These are phyloP conservation scores for Polydesmus complanatus DNA, from an alignment of 2,888 invertebrate species.

Conservation along the genomic window DNA sequence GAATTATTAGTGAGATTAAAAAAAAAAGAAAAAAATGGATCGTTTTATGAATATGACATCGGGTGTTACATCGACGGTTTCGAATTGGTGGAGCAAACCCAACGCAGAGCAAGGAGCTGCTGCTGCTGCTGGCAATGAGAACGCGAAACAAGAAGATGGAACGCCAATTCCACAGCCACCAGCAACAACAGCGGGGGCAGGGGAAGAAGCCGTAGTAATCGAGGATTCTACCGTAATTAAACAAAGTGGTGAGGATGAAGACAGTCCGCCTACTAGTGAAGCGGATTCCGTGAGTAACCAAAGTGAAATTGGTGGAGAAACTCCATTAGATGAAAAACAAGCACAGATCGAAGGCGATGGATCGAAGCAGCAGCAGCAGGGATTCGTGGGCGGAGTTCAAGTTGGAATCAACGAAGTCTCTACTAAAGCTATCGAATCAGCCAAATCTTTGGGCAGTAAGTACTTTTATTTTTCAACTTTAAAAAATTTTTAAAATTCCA, in stretches of 20 bases:
- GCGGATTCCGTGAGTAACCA: slow-evolving; percentile 17
- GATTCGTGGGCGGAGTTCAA: slow-evolving; percentile 14
- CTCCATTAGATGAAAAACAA: slow-evolving; percentile 5
- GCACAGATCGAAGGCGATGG: neutral
- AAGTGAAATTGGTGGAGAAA: slow-evolving; percentile 12
- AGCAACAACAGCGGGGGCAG: neutral
- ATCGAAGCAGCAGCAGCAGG: neutral
- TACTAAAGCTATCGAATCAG: slow-evolving; percentile 58
- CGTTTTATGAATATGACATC: slow-evolving; percentile 16
- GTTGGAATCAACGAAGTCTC: slow-evolving; percentile 46
- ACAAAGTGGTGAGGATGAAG: slow-evolving; percentile 6
- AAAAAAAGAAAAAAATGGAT: slow-evolving; percentile 13
- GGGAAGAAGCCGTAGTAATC: neutral
- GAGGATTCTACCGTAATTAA: neutral
- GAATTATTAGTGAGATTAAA: too few species aligned
- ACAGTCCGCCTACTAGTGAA: slow-evolving; percentile 18
- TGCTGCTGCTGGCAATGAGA: neutral
- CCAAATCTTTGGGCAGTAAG: slow-evolving; percentile 68
- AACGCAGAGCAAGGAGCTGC: neutral
- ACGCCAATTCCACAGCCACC: neutral
- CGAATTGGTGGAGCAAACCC: slow-evolving; percentile 16
- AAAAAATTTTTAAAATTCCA: neutral
- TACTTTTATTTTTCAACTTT: neutral
- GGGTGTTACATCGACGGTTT: neutral
- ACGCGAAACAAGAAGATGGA: neutral